A percentile compares a stretch with the other conserved stretches of the same genome.
phyloP scores from a whole-genome alignment of 2,888 invertebrate species.

The Sphinx pinastri region DNA sequence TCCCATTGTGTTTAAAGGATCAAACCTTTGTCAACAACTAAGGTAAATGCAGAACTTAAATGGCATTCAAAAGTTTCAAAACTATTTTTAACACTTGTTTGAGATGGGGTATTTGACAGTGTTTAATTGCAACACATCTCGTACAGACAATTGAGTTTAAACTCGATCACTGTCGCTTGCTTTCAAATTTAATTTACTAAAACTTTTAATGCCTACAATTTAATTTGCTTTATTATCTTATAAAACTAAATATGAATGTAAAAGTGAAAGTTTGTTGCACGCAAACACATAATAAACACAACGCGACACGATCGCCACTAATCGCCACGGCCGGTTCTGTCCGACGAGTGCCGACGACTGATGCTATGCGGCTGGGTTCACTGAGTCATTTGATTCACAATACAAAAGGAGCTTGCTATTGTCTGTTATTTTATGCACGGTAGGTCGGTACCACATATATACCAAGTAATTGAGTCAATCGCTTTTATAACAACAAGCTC shows the following conservation, averaged over 20 bases:
- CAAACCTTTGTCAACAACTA: not conserved
- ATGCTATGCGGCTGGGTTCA: not conserved
- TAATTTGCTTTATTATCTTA: not conserved
- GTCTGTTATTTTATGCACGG: conserved; percentile 30
- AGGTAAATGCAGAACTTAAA: not conserved
- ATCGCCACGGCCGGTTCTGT: not conserved
- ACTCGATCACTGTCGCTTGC: not conserved
- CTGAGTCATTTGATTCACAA: conserved; percentile 38
- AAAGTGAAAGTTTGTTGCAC: conserved; percentile 20
- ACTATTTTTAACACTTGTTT: not conserved
- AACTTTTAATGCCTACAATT: not conserved
- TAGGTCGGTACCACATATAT: not conserved
- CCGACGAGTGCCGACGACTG: conserved; percentile 1
- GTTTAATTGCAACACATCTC: conserved; percentile 13
- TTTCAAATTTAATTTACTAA: not conserved
- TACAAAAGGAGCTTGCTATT: conserved; percentile 38
- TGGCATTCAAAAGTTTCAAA: not conserved
- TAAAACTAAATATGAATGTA: not conserved
- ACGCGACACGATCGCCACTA: not conserved
- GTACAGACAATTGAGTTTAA: not conserved
- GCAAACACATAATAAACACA: not conserved
- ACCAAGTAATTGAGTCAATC: conserved; percentile 8
- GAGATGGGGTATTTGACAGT: not conserved
- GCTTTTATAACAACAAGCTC: not conserved
- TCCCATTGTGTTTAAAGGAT: conserved; percentile 49